A percentile compares a stretch with the other conserved stretches of the same genome.
Conservation (phyloP, 1,140 invertebrate species). For the Aphaenogaster floridana region DNA sequence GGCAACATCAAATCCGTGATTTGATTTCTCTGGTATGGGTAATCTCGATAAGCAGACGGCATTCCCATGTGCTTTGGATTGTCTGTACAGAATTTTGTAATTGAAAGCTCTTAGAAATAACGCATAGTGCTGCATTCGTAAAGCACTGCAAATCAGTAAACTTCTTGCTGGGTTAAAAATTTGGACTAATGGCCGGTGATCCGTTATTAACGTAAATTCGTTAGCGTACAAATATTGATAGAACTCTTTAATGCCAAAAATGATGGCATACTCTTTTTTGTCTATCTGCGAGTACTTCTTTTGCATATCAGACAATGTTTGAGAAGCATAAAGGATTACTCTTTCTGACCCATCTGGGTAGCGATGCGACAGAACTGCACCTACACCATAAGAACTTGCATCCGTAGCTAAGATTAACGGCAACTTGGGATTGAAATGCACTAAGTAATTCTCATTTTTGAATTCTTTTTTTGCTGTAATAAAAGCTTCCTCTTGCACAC, state of each 20-base stretch:
- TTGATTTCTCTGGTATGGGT: too few species aligned
- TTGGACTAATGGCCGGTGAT: slow-evolving; percentile 85
- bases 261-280: neutral
- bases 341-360: neutral
- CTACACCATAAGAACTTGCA: neutral
- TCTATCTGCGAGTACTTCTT: neutral
- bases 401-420: neutral
- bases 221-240: neutral
- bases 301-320: neutral
- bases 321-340: neutral
- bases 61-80: too few species aligned
- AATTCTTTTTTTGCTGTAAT: too few species aligned
- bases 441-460: neutral
- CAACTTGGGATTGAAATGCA: neutral
- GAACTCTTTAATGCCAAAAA: slow-evolving; percentile 6
- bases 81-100: too few species aligned
- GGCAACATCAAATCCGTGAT: too few species aligned
- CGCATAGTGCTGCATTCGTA: too few species aligned
- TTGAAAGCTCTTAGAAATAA: too few species aligned
- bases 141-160: slow-evolving; percentile 58
- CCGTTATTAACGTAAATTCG: slow-evolving; percentile 79
- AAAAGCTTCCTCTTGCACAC: too few species aligned
- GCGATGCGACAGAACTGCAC: neutral
- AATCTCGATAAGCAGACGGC: too few species aligned
- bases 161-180: slow-evolving; percentile 80